Base-by-base conservation (phyloP, 2,888 invertebrate species). In the Nudaria mundana region DNA sequence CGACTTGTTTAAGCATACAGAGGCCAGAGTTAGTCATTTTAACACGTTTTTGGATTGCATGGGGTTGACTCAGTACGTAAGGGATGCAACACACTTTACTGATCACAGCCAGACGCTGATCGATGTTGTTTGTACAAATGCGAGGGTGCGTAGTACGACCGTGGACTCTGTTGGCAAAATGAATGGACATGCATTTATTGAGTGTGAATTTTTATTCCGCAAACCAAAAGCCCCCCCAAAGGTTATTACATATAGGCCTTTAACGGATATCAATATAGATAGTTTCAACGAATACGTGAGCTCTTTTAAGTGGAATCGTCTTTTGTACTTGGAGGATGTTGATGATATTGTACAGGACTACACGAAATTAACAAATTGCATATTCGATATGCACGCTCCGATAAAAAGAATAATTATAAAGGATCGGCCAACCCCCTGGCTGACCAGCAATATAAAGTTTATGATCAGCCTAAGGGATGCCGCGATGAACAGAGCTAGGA, bases 331-430 rank as follows among this genome's bases (percentile, higher is more conserved):
- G 2, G 1, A 31, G 2, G 25, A 39, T 8, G 28, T 36, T 0
- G 10, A 36, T 24, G 14, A 12, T 6, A 39, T 44, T 18, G 32
- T 36, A 5, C 0, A 8, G 6, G 7, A 15, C 5, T 39, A 35
- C 10, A 44, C 30, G 3, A 7, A 3, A 1, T 1, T n/a, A 5
- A 1, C 33, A 0, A 7, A 6, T 1, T 5, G 2, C 1, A 10
- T 36, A 2, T 44, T 32, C 12, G 29, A 39, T 23, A 1, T 28
- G 2, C 32, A 44, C 6, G 39, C 44, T 3, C 44, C 44, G 5
- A 7, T 14, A 0, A 39, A 24, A 10, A 20, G 6, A n/a, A 14
- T 1, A 11, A 13, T n/a, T 0, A 14, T 28, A 3, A 18, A 13
- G 3, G 28, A 28, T 3, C 6, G 6, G 5, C 28, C 37, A 3